Evolutionary conservation across 2,888 invertebrate species (phyloP), one percentile per base, ranked within the genome.

Genomic region (Folsomia candida): DNA sequence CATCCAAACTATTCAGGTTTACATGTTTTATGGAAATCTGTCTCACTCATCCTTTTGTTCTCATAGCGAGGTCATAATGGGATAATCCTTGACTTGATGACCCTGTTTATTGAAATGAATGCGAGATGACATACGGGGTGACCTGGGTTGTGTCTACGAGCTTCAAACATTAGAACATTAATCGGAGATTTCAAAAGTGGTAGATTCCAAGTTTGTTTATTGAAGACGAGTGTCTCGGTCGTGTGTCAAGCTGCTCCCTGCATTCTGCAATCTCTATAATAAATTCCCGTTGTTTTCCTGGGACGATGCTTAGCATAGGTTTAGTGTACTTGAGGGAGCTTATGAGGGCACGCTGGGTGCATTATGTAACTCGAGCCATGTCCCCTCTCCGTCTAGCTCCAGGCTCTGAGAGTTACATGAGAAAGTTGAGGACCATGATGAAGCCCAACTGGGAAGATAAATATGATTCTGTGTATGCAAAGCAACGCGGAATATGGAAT

Each of bases 311-410:
- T 65, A 65, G 51, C 37, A 25, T 47, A 26, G 65, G 54, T 51
- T 65, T 65, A 65, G 51, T 65, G 54, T 54, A 65, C 65, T 65
- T 65, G 22, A 47, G 65, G 65, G 65, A 65, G 27, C 51, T n/a
- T 20, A 26, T n/a, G n/a, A n/a, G n/a, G n/a, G n/a, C n/a, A n/a
- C n/a, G n/a, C 14, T 37, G 14, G 37, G 4, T 37, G 37, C 37
- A 37, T 37, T 37, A 37, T 14, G 37, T 37, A 37, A 37, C 14
- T 37, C 37, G 37, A 37, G 37, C 37, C n/a, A n/a, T 37, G 37
- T 37, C 4, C 37, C 14, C 37, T 37, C 4, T 37, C 4, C 14
- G n/a, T 37, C 14, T 37, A 14, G 37, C 37, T 37, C 6, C 37
- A 37, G 37, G 37, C 6, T 14, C 37, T 37, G 37, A 37, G 6